A percentile compares a stretch with the other conserved stretches of the same genome.
Conservation (phyloP, 2,888 invertebrate species). For the Nesidiocoris tenuis region DNA sequence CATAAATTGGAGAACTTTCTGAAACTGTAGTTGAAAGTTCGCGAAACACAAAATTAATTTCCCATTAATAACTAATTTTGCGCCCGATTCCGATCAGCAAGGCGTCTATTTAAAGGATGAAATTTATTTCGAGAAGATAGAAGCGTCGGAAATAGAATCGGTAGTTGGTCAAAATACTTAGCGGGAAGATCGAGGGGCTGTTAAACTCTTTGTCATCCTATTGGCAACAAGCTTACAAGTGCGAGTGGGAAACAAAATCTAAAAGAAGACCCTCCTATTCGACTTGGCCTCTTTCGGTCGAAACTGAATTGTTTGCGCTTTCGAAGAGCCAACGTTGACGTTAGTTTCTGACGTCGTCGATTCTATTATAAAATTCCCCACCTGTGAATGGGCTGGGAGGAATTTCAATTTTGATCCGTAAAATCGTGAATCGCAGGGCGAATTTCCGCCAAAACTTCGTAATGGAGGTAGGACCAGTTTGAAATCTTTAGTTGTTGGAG, state of each 20-base stretch:
- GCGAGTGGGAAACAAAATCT: background rate
- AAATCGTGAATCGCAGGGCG: too few relatives aligned
- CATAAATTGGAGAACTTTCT: too few relatives aligned
- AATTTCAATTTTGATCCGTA: too few relatives aligned
- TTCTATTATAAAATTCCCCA: background rate
- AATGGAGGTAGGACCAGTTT: too few relatives aligned
- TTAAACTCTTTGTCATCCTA: constrained; percentile 6
- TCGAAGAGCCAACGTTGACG: background rate
- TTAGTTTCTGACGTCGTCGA: background rate
- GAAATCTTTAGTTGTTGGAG: too few relatives aligned
- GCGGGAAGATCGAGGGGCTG: background rate
- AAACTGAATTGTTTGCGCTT: background rate
- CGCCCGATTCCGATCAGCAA: background rate
- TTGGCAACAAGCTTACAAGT: too few relatives aligned
- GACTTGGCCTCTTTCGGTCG: background rate
- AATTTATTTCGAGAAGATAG: background rate
- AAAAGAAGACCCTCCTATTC: background rate
- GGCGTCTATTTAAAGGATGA: background rate
- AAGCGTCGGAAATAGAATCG: background rate
- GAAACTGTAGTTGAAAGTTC: too few relatives aligned
- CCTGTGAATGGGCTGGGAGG: background rate
- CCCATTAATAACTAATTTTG: too few relatives aligned
- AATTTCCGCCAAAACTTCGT: too few relatives aligned
- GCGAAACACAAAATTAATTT: too few relatives aligned
- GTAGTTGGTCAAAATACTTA: background rate